These are phyloP conservation scores for Cyprinodon variegatus DNA, from an alignment of 2,113 vertebrate genomes.

Conservation along the genomic window DNA sequence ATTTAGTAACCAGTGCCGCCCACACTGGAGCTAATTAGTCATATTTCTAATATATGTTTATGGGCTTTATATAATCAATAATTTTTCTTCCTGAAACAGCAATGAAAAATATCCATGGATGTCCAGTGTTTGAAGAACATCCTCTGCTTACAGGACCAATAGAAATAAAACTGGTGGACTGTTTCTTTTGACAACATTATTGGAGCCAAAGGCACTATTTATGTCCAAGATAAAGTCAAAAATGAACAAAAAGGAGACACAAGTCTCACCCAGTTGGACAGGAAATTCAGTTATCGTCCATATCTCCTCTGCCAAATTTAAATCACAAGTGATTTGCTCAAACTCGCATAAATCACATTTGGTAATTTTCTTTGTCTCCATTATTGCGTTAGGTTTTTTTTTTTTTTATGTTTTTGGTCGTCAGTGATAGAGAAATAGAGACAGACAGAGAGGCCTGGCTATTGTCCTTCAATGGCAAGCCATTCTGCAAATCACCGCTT, in stretches of 20 bases:
- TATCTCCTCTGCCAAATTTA: slow-evolving; percentile 55
- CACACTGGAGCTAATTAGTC: not conserved
- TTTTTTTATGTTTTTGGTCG: slow-evolving; percentile 49
- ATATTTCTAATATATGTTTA: not conserved
- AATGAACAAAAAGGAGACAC: slow-evolving; percentile 4
- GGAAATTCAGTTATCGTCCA: slow-evolving; percentile 41
- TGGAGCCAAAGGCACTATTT: slow-evolving; percentile 4
- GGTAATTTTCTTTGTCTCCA: slow-evolving; percentile 61
- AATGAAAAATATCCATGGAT: not conserved
- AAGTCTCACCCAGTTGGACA: slow-evolving; percentile 13
- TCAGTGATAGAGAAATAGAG: slow-evolving; percentile 58
- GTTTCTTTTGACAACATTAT: slow-evolving; percentile 13
- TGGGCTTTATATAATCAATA: not conserved
- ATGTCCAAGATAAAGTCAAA: slow-evolving; percentile 11
- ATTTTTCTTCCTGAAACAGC: not conserved
- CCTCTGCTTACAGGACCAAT: not conserved
- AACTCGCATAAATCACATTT: slow-evolving; percentile 80
- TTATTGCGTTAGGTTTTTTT: slow-evolving; percentile 55
- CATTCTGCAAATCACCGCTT: slow-evolving; percentile 77
- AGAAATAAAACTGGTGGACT: slow-evolving; percentile 5
- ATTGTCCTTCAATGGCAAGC: slow-evolving; percentile 84
- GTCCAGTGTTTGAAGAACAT: not conserved
- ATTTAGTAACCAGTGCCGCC: not conserved
- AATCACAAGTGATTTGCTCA: slow-evolving; percentile 66
- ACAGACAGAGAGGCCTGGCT: slow-evolving; percentile 70